Conservation (phyloP, 2,113 vertebrate genomes). For the Aegithalos caudatus region DNA sequence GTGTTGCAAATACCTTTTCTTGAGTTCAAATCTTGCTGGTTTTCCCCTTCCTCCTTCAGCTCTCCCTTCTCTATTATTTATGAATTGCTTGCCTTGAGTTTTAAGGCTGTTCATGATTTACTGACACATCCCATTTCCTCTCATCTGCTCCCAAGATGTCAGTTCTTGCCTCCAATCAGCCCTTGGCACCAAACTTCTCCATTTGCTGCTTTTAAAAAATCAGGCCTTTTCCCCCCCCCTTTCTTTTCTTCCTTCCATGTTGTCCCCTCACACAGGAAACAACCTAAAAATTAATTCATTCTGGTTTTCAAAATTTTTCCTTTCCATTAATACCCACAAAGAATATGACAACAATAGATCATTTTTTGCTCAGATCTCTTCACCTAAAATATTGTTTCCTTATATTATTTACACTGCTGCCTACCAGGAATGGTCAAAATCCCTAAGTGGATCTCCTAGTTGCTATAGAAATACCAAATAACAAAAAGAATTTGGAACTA, state of each 20-base stretch:
- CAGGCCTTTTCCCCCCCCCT: background rate
- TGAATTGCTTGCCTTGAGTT: slow-evolving; percentile 5
- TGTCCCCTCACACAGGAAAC: background rate
- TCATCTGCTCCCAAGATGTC: slow-evolving; percentile 64
- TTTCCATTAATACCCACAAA: background rate
- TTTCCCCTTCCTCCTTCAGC: background rate
- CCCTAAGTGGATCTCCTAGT: background rate
- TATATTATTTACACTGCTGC: background rate
- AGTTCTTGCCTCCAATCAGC: slow-evolving; percentile 3
- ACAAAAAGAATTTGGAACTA: background rate
- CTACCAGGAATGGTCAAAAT: slow-evolving; percentile 23
- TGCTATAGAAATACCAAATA: slow-evolving; percentile 43
- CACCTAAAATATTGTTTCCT: background rate
- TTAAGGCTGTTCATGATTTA: slow-evolving; percentile 46
- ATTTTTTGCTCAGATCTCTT: background rate
- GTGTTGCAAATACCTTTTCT: background rate
- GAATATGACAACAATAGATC: background rate
- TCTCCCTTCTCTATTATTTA: slow-evolving; percentile 25
- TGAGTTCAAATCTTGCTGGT: background rate
- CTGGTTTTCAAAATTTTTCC: background rate
- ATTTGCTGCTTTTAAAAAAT: slow-evolving; percentile 16
- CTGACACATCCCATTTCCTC: slow-evolving; percentile 41
- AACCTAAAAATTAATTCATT: slow-evolving; percentile 13
- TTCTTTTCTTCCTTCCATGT: background rate
- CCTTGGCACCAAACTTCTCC: background rate